Percentiles rank a stretch among this genome's conserved stretches.
These are phyloP conservation scores for Bubo blakistoni DNA, from an alignment of 2,113 vertebrate species.

Conservation along the genomic window DNA sequence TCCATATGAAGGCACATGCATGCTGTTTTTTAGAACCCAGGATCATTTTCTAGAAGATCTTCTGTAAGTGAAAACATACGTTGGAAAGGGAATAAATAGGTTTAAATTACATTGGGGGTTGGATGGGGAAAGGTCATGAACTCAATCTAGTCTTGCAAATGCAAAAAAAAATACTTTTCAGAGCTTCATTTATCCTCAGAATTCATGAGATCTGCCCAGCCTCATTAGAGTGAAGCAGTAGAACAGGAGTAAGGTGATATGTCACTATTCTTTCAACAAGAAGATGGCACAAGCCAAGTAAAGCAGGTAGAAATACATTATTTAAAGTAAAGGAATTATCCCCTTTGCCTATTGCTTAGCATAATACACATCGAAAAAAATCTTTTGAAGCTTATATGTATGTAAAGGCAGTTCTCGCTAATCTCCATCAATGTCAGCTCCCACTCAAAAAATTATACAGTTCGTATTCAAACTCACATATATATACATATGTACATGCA, in stretches of 20 bases:
- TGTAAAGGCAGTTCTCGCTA: not conserved
- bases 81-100: not conserved
- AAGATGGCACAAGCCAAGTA: not conserved
- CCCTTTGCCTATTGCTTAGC: not conserved
- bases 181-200: slow-evolving; percentile 23
- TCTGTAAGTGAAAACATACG: not conserved
- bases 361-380: not conserved
- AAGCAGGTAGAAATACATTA: slow-evolving; percentile 1
- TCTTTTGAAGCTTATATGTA: not conserved
- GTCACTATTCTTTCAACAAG: slow-evolving; percentile 3
- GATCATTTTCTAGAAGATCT: not conserved
- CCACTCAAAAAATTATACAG: not conserved
- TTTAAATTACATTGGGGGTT: not conserved
- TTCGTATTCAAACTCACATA: not conserved
- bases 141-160: slow-evolving; percentile 30
- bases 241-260: not conserved
- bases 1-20: not conserved
- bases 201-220: not conserved
- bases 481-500: not conserved
- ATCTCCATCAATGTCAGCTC: not conserved
- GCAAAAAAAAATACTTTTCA: not conserved
- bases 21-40: not conserved
- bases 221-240: not conserved
- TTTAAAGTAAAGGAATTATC: slow-evolving; percentile 21
- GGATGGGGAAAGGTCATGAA: not conserved